phyloP scores from a whole-genome alignment of 2,888 invertebrate genomes.

The Rhyacophila evoluta region DNA sequence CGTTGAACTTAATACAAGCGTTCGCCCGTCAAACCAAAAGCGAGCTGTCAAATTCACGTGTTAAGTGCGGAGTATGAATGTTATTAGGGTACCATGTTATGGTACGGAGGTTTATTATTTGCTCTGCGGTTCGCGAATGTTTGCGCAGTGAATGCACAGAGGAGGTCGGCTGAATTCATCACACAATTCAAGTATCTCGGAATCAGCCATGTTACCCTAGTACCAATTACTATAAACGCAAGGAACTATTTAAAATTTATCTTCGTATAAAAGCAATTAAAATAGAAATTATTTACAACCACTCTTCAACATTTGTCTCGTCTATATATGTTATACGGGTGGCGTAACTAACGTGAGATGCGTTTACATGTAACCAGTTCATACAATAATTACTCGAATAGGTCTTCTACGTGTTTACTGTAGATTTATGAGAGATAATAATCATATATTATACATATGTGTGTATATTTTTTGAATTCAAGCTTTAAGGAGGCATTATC shows the following conservation, averaged over 20 bases:
- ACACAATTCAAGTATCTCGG: constrained; percentile 20
- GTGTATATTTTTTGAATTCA: too few species aligned
- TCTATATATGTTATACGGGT: too few species aligned
- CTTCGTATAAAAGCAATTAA: too few species aligned
- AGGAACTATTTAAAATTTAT: background rate
- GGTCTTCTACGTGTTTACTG: too few species aligned
- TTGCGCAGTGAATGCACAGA: constrained; percentile 41
- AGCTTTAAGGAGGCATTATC: too few species aligned
- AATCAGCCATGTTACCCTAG: constrained; percentile 22
- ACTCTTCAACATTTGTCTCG: too few species aligned
- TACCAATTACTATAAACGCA: constrained; percentile 23
- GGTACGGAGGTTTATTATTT: constrained; percentile 48
- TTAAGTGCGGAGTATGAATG: constrained; percentile 54
- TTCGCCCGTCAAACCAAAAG: constrained; percentile 53
- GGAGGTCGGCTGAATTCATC: constrained; percentile 13
- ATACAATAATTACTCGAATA: too few species aligned
- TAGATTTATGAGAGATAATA: too few species aligned
- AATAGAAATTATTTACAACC: too few species aligned
- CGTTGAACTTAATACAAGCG: constrained; percentile 35
- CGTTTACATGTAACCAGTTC: too few species aligned
- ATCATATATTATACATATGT: too few species aligned
- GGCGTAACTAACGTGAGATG: too few species aligned
- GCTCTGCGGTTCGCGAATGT: constrained; percentile 51
- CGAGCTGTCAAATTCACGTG: constrained; percentile 54
- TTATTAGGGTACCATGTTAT: constrained; percentile 43